Evolutionary conservation across 1,140 invertebrate genomes (phyloP).

Genomic region (Aphaenogaster floridana): DNA sequence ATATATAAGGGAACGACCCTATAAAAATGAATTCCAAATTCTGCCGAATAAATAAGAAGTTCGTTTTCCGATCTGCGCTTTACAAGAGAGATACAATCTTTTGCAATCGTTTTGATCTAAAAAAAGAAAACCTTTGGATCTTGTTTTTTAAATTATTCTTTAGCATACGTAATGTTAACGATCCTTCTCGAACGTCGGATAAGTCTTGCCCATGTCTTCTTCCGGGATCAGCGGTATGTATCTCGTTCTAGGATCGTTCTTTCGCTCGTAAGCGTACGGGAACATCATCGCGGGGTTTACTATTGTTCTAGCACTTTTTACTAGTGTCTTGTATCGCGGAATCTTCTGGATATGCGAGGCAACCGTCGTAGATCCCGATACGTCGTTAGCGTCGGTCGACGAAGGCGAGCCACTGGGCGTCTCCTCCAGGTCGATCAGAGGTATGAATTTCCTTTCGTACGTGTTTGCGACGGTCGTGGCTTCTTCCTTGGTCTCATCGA

Average conservation of each 20-base stretch:
- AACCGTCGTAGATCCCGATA: slow-evolving; percentile 57
- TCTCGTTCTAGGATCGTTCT: slow-evolving; percentile 83
- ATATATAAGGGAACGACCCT: not conserved
- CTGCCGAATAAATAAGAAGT: not conserved
- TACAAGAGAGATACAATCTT: not conserved
- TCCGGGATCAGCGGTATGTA: slow-evolving; percentile 85
- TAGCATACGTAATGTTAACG: slow-evolving; percentile 60
- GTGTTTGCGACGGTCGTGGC: slow-evolving; percentile 36
- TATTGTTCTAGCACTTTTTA: slow-evolving; percentile 52
- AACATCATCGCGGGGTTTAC: slow-evolving; percentile 79
- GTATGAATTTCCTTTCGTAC: slow-evolving; percentile 82
- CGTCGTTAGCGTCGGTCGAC: slow-evolving; percentile 58
- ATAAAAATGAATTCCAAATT: not conserved
- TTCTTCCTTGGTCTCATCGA: slow-evolving; percentile 19
- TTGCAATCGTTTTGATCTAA: not conserved
- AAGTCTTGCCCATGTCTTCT: slow-evolving; percentile 78
- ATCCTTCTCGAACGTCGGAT: slow-evolving; percentile 63
- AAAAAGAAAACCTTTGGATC: not conserved
- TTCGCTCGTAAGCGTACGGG: slow-evolving; percentile 84
- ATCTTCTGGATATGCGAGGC: slow-evolving; percentile 83
- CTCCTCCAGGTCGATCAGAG: slow-evolving; percentile 76
- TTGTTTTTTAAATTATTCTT: slow-evolving; percentile 1
- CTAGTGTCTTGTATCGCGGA: slow-evolving; percentile 42
- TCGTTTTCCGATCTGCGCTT: not conserved
- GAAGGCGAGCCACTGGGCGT: not conserved